Base-by-base conservation (phyloP, 2,888 invertebrate species). In the Drosophila parthenogenetica region DNA sequence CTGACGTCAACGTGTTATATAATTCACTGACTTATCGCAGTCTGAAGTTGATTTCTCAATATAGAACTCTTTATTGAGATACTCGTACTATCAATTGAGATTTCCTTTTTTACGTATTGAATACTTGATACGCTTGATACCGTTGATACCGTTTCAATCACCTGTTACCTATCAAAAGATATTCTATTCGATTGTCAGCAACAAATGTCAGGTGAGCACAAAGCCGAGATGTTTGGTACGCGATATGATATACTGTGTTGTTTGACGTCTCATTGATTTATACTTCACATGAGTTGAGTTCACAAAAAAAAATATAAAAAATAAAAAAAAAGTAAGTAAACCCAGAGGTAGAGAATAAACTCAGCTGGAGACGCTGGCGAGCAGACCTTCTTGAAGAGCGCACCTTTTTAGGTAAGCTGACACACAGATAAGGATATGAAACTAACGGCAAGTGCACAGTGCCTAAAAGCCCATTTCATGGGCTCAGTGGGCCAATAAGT, bases 271-370 rank as follows among this genome's bases (percentile, higher is more conserved):
- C 66, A 66, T 49, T 77, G 83, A 71, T 63, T 69, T 77, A 63
- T 53, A 80, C 60, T 73, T 82, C 80, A 77, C 5, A 74, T 16
- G 50, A 43, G 39, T 64, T 25, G 48, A 43, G 50, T 37, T 64
- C 54, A 57, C 43, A 43, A 43, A 32, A 42, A 17, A 19, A 19
- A 11, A 29, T 8, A 29, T 2, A 29, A 29, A 29, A 29, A 29
- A 8, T 5, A 1, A 29, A 29, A 29, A 29, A 29, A 29, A 29
- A 29, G 29, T 29, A 29, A 29, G 8, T 10, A n/a, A 19, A 22
- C 13, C 53, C 37, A 59, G 48, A 43, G 25, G 54, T 42, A 45
- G 62, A 60, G 37, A 32, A 40, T 45, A 60, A 59, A 55, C 59
- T 77, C 13, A 5, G 32, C 46, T 46, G 14, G 22, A 61, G 54